Evolutionary conservation across 2,113 vertebrate species (phyloP).

Genomic region (Phaethon lepturus): DNA sequence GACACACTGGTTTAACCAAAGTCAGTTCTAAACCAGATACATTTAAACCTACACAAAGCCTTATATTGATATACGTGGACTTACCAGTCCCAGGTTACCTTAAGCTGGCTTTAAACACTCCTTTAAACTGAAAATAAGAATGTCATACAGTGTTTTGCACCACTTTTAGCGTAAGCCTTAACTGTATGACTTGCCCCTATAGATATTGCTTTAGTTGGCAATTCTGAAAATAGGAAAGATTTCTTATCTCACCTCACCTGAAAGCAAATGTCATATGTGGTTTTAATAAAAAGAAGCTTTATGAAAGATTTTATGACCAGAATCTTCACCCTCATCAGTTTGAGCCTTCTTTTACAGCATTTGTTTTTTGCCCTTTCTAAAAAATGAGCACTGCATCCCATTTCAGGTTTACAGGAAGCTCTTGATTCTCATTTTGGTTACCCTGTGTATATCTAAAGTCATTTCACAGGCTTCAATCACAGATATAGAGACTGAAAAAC

Average conservation of each 20-base stretch:
- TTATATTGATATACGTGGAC: neutral
- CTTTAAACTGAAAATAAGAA: neutral
- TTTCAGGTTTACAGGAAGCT: constrained; percentile 31
- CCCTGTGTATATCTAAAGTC: neutral
- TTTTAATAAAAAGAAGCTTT: constrained; percentile 32
- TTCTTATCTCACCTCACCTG: constrained; percentile 1
- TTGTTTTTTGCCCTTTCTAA: constrained; percentile 43
- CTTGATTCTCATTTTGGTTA: constrained; percentile 20
- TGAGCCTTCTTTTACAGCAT: neutral
- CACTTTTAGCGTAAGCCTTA: neutral
- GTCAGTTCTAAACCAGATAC: neutral
- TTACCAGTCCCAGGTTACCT: neutral
- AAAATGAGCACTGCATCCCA: constrained; percentile 44
- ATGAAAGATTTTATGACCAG: constrained; percentile 23
- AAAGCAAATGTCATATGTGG: neutral
- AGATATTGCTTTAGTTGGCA: neutral
- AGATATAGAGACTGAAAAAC: constrained; percentile 7
- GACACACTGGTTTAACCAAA: neutral
- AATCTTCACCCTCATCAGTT: neutral
- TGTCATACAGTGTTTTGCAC: neutral
- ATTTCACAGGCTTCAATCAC: constrained; percentile 15
- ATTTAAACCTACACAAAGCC: neutral
- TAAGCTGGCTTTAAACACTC: neutral
- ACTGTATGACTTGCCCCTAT: neutral
- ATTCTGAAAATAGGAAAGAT: neutral